Percentiles rank a stretch among this genome's conserved stretches.
Evolutionary conservation across 2,797 vertebrate genomes (phyloP).

Genomic region (Eutrigla gurnardus): DNA sequence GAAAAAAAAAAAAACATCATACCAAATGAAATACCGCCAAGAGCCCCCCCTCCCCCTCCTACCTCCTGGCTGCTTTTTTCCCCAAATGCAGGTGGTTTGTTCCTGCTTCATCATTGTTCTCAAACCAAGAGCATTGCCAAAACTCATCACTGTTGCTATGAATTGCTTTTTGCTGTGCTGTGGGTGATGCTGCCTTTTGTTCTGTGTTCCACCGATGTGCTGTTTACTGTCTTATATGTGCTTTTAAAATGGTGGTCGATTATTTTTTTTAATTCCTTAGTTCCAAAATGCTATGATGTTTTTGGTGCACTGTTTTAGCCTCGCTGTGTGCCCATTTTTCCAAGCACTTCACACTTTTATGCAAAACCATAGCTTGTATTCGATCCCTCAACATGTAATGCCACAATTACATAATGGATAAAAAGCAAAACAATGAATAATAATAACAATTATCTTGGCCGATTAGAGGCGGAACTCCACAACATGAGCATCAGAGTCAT

Average conservation of each 20-base stretch:
- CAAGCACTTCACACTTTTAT: not conserved
- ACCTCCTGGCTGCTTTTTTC: slow-evolving; percentile 8
- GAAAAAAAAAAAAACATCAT: slow-evolving; percentile 33
- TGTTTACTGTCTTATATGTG: not conserved
- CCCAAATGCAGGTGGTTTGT: slow-evolving; percentile 20
- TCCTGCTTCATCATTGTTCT: slow-evolving; percentile 18
- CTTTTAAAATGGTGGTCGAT: not conserved
- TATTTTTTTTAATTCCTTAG: not conserved
- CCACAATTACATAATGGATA: not conserved
- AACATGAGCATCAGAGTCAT: not conserved
- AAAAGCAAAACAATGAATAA: not conserved
- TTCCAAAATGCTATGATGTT: not conserved
- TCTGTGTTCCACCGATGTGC: not conserved
- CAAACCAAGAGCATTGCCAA: slow-evolving; percentile 8
- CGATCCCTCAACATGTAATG: not conserved
- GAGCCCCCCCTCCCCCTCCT: not conserved
- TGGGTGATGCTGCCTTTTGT: slow-evolving; percentile 17
- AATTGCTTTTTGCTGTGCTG: slow-evolving; percentile 8
- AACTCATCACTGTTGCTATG: not conserved
- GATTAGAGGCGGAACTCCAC: not conserved
- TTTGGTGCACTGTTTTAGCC: too few species aligned
- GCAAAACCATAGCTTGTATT: not conserved
- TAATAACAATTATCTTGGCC: not conserved
- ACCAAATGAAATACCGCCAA: not conserved
- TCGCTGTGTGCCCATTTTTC: not conserved